Base-by-base conservation (phyloP, 2,888 invertebrate genomes). In the Trissoscelio sp. region DNA sequence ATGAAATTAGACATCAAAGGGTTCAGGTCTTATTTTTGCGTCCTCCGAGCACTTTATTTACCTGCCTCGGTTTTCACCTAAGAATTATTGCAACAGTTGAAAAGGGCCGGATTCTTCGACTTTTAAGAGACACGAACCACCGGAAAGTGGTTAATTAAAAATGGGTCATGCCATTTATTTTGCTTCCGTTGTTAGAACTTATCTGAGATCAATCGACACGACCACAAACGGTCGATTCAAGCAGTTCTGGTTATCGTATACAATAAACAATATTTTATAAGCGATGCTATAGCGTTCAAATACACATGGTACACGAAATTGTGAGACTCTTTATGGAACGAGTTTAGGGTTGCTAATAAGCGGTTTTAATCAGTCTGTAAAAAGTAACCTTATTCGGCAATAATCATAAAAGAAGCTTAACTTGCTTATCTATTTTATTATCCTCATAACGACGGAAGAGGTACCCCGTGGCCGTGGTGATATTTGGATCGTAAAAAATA, bases 341-440 rank as follows among this genome's bases (percentile, higher is more conserved):
- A 73, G 51, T 79, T 67, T 60, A 4, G 31, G 69, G 70, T 62
- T 60, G 60, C 55, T 67, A 79, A 79, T 74, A 79, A 74, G 79
- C 60, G 12, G 24, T 62, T 66, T 79, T 79, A 74, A 79, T 79
- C 74, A 69, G 69, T 62, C 62, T 53, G 39, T 75, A 69, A 74
- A 79, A 80, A 67, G 74, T 70, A 69, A 75, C 44, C 70, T 69
- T 48, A 75, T 75, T 80, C 53, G 39, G 80, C 73, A 75, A 80
- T 75, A 80, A 80, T 80, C 80, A 75, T 80, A 80, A 80, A 80
- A 70, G 46, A 44, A 55, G n/a, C 31, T 79, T 55, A 67, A 79
- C 60, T 67, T 14, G 67, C 74, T 80, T 80, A 80, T 80, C 79
- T 74, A 80, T 80, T 80, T 80, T 80, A 74, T 62, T 69, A 57